Base-by-base conservation (phyloP, 2,797 vertebrate genomes). In the Basileuterus tristriatus region DNA sequence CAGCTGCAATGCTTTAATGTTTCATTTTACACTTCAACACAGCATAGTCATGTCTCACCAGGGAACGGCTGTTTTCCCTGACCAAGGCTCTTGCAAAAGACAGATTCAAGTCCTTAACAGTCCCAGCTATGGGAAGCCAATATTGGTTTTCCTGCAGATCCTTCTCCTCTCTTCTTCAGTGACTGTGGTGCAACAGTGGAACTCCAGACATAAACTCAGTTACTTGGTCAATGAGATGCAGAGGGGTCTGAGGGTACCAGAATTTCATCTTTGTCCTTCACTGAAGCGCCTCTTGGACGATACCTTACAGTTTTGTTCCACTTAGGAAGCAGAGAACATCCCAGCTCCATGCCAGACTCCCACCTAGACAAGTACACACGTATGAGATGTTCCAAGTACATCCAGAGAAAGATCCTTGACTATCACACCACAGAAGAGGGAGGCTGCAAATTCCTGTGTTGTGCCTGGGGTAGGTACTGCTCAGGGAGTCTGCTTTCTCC, bases 1-100 rank as follows among this genome's bases (percentile, higher is more conserved):
- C 91, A 91, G 91, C 94, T 91, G 94, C 92, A 92, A 64, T 87
- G 67, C 82, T 81, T 96, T 96, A 90, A 93, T 34, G 32, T 93
- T 96, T 97, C 90, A 96, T 96, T 97, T 96, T 92, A 93, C 83
- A 90, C 91, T 89, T 94, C 93, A 83, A 79, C 86, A 75, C 53
- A 79, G 56, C 1, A 5, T 18, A 90, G 87, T 71, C 78, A 68
- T 60, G 95, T 84, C 86, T 94, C 85, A 87, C 56, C 67, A 90
- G 80, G 90, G 91, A 94, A 84, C 0, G 12, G 30, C 63, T 64
- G 68, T 82, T 91, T 87, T 82, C 89, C 82, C 70, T 70, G 81
- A 83, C 87, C 94, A 79, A 26, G 30, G 64, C 76, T 88, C 81
- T 88, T 81, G 90, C 20, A 75, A 80, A 89, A 93, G 63, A 29